These are phyloP conservation scores for Diaperis boleti DNA, from an alignment of 2,888 invertebrate species.

Conservation along the genomic window DNA sequence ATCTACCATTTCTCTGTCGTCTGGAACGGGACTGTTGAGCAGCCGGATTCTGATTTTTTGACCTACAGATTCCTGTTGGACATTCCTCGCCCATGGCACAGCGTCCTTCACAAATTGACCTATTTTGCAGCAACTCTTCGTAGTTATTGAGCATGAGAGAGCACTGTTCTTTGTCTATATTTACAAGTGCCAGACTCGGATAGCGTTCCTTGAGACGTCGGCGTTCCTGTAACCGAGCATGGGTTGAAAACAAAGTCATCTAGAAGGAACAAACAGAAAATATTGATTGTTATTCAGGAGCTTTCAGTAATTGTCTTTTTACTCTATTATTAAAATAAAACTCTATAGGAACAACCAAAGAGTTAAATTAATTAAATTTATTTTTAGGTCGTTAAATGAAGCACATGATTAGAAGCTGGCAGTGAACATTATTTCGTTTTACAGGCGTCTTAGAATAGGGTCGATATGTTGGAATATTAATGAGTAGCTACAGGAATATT, in stretches of 20 bases:
- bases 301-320: no score
- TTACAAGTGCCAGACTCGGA: slow-evolving; percentile 80
- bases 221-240: slow-evolving; percentile 74
- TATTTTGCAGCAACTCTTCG: slow-evolving; percentile 81
- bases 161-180: slow-evolving; percentile 82
- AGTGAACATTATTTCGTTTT: no score
- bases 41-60: slow-evolving; percentile 48
- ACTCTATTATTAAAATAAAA: no score
- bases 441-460: no score
- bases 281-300: slow-evolving; percentile 26
- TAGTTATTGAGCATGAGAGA: slow-evolving; percentile 84
- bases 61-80: slow-evolving; percentile 81
- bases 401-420: no score
- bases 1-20: slow-evolving; percentile 54
- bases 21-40: slow-evolving; percentile 48
- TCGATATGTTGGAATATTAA: no score
- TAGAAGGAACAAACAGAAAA: not conserved
- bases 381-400: no score
- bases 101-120: slow-evolving; percentile 88
- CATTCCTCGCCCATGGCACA: slow-evolving; percentile 87
- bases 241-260: no score
- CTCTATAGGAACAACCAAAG: no score
- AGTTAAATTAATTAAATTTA: no score
- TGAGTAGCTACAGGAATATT: no score
- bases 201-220: slow-evolving; percentile 86